A percentile compares a stretch with the other conserved stretches of the same genome.
These are phyloP conservation scores for Homarus gammarus DNA, from an alignment of 2,888 invertebrate species.

Conservation along the genomic window DNA sequence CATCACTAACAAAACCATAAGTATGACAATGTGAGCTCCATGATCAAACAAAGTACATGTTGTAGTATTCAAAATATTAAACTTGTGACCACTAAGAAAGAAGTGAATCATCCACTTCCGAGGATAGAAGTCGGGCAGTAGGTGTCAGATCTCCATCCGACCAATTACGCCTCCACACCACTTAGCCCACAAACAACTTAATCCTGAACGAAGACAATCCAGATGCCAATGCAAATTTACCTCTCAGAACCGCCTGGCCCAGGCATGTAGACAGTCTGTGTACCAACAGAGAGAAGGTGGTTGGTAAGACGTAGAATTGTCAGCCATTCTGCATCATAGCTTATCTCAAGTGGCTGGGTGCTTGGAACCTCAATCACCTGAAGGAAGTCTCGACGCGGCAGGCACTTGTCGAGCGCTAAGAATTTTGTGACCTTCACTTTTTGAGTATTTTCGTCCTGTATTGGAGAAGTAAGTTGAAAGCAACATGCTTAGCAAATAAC, in stretches of 20 bases:
- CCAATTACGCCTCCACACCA: conserved; percentile 9
- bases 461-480: conserved; percentile 48
- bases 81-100: not conserved
- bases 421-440: conserved; percentile 85
- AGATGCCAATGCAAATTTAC: conserved; percentile 78
- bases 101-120: not conserved
- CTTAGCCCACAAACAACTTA: conserved; percentile 5
- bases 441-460: conserved; percentile 61
- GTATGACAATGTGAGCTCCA: not conserved
- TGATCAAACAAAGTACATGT: not conserved
- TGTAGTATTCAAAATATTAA: not conserved
- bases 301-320: conserved; percentile 92
- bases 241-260: conserved; percentile 86
- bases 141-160: not conserved
- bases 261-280: conserved; percentile 88
- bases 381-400: conserved; percentile 92
- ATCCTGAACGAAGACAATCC: conserved; percentile 1
- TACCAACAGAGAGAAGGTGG: conserved; percentile 89
- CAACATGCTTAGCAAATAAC: conserved; percentile 9
- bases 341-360: conserved; percentile 79
- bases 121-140: not conserved
- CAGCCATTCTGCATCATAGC: conserved; percentile 96
- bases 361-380: conserved; percentile 83
- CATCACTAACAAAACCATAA: not conserved
- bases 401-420: conserved; percentile 96